These are phyloP conservation scores for Mus caroli DNA, from an alignment of 2,797 vertebrate genomes.

Conservation along the genomic window DNA sequence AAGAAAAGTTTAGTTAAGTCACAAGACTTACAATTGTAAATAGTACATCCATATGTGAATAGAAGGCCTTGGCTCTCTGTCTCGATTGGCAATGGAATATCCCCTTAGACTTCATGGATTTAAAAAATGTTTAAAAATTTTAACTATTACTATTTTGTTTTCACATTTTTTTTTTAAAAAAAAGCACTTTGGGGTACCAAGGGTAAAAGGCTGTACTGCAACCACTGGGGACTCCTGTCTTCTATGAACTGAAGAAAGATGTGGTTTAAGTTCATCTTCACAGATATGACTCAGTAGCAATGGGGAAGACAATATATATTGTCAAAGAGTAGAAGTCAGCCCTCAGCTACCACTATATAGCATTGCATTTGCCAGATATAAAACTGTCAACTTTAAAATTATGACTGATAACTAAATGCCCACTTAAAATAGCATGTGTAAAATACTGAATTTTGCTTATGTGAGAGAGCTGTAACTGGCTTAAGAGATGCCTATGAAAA, in stretches of 20 bases:
- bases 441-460: conserved; percentile 60
- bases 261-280: not conserved
- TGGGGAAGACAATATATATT: not conserved
- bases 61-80: not conserved
- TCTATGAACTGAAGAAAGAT: not conserved
- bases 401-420: not conserved
- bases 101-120: not conserved
- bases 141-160: not conserved
- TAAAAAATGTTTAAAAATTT: not conserved
- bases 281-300: not conserved
- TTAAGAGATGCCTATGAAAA: conserved; percentile 46
- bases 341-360: not conserved
- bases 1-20: not conserved
- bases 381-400: conserved; percentile 26
- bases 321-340: not conserved
- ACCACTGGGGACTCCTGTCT: not conserved
- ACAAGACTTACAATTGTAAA: not conserved
- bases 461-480: conserved; percentile 10
- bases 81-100: not conserved
- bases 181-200: not conserved
- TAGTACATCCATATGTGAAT: not conserved
- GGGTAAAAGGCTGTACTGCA: not conserved
- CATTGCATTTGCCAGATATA: not conserved
- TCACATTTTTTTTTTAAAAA: too few species aligned
- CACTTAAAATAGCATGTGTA: not conserved